phyloP scores from a whole-genome alignment of 2,888 invertebrate genomes.

The Cyaniris semiargus region DNA sequence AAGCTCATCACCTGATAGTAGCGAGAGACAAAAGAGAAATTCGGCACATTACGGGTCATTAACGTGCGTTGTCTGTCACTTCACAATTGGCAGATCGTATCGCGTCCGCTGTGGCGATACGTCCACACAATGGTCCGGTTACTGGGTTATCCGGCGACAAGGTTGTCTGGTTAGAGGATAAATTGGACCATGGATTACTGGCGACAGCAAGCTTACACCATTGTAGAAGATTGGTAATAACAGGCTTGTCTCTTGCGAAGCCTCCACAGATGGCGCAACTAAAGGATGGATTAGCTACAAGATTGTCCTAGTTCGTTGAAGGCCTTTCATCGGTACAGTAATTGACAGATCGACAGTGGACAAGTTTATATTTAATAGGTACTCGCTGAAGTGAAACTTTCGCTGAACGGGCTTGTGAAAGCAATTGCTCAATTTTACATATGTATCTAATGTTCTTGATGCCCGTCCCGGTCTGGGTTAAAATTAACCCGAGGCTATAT shows the following conservation, averaged over 20 bases:
- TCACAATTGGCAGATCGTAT: constrained; percentile 27
- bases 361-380: background rate
- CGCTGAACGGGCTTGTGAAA: background rate
- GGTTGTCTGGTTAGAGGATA: constrained; percentile 16
- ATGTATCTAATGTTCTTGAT: background rate
- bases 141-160: constrained; percentile 25
- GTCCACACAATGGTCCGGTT: constrained; percentile 8
- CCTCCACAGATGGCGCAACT: background rate
- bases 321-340: background rate
- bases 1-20: background rate
- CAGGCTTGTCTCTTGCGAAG: background rate
- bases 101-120: constrained; percentile 32
- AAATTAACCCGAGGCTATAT: no score
- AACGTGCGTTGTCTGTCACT: constrained; percentile 16
- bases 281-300: background rate
- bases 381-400: background rate
- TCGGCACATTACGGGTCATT: constrained; percentile 23
- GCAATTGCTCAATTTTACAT: background rate
- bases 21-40: constrained; percentile 8
- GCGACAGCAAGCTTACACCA: background rate
- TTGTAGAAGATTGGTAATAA: background rate
- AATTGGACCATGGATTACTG: background rate
- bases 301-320: background rate
- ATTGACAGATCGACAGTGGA: background rate
- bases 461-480: no score